Evolutionary conservation across 1,140 invertebrate genomes (phyloP), one percentile per base, ranked within the genome.

Genomic region (Meloidogyne floridensis): DNA sequence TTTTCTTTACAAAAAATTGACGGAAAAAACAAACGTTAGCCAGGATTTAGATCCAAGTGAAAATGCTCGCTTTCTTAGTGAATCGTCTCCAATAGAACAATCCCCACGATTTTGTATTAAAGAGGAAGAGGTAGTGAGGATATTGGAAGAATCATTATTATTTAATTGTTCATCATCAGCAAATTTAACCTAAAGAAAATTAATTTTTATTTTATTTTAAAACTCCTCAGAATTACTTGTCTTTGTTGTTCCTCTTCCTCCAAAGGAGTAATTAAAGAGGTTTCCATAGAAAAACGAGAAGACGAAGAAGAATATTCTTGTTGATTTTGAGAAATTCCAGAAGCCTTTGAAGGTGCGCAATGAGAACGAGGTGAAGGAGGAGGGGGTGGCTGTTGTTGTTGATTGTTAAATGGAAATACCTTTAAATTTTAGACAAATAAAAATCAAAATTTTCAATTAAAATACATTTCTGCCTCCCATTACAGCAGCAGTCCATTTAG

Each of bases 11-110:
- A 18, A 18, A 2, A 72, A 13, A 80, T 20, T 76, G 3, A 43
- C 32, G 47, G n/a, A 32, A 75, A 32, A 59, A 20, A 42, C 81
- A 43, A 72, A 82, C 81, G 77, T 72, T 73, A 82, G 72, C 81
- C 81, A 82, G 3, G 80, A 82, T n/a, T 75, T 80, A 4, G 72
- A 75, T 10, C 81, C 81, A 32, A 82, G 51, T 3, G 78, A 81
- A 69, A 82, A 82, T 20, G 81, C 81, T 18, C 81, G 20, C 43
- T 82, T 82, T 54, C 81, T 80, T 32, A 82, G 15, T n/a, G 82
- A 80, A 43, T 83, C 75, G 18, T 74, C 77, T 5, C 77, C 18
- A 13, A 20, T 9, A 71, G 77, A 72, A 8, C 72, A 0, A n/a
- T 65, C 77, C 47, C 32, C 20, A 71, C 65, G 65, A 51, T 65